Conservation (phyloP, 1,140 invertebrate species). For the Ceratina japonica region DNA sequence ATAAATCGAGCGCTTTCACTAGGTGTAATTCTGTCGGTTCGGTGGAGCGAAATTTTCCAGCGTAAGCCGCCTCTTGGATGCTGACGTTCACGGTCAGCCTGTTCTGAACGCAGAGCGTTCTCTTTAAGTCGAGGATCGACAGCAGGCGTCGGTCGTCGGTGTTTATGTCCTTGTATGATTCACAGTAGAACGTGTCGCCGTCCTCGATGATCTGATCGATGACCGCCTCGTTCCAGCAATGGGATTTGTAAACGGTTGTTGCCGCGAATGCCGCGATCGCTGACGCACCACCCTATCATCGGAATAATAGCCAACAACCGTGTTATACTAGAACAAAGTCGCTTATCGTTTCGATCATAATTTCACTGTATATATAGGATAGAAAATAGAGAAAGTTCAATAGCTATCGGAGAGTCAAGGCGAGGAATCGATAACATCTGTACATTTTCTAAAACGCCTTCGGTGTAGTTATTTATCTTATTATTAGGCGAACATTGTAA, state of each 20-base stretch:
- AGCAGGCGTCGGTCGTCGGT: constrained; percentile 62
- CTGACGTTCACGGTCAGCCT: constrained; percentile 61
- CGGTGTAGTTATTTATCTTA: no score
- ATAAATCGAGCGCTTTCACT: constrained; percentile 70
- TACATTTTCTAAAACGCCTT: no score
- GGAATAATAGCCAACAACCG: constrained; percentile 13
- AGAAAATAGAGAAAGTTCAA: background rate
- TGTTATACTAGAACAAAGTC: background rate
- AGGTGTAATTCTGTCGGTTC: constrained; percentile 67
- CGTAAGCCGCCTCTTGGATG: constrained; percentile 69
- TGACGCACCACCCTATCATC: constrained; percentile 66
- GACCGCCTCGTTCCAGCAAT: constrained; percentile 69
- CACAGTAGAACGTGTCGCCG: constrained; percentile 71
- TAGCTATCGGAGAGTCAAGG: no score
- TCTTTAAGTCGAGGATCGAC: constrained; percentile 65
- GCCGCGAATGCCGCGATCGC: constrained; percentile 74
- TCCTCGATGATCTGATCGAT: constrained; percentile 76
- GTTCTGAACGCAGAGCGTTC: constrained; percentile 61
- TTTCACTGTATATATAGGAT: background rate
- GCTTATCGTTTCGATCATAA: background rate
- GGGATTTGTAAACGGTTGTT: constrained; percentile 64
- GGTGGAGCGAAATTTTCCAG: constrained; percentile 70
- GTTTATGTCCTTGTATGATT: constrained; percentile 69
- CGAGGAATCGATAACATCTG: no score
- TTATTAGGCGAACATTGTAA: no score